Evolutionary conservation across 1,140 invertebrate genomes (phyloP), one percentile per base, ranked within the genome.

Genomic region (Drosophila punjabiensis): DNA sequence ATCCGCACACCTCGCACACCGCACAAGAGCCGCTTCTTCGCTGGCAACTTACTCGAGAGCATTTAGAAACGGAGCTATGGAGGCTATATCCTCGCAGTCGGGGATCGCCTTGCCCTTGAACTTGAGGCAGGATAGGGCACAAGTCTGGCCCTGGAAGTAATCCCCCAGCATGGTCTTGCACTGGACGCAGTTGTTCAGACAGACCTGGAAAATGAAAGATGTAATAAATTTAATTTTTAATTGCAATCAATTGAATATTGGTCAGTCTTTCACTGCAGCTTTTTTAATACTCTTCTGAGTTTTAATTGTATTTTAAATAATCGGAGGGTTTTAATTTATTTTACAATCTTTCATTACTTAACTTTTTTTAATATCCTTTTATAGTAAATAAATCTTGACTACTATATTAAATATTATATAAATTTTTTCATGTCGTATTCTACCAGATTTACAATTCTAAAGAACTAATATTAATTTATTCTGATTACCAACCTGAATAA

Each of bases 91-190:
- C 93, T 97, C 96, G 90, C 97, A 98, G 82, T 98, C 97, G 0
- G 97, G 96, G 50, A 97, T 96, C 45, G 96, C 94, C 92, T 96
- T 96, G 60, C 97, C 97, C 84, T 96, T 96, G 91, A 95, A 96
- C 87, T 97, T 96, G 47, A 97, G 94, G 86, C 97, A 98, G 65
- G 95, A 95, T 79, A 97, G 96, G 0, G 96, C 97, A 87, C 97
- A 98, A 0, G 96, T 94, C 56, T 96, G 95, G 0, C 97, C 97
- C 79, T 97, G 96, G 92, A 98, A 98, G 94, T 97, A 97, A 0
- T 95, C 95, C 0, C 96, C 97, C 76, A 96, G 96, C 95, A 97
- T 97, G 90, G 96, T 97, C 91, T 97, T 97, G 93, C 97, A 98
- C 86, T 97, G 97, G 0, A 96, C 97, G 86, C 97, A 98, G 93